A percentile compares a stretch with the other conserved stretches of the same genome.
Evolutionary conservation across 2,888 invertebrate species (phyloP).

Genomic region (Drosophila cracens): DNA sequence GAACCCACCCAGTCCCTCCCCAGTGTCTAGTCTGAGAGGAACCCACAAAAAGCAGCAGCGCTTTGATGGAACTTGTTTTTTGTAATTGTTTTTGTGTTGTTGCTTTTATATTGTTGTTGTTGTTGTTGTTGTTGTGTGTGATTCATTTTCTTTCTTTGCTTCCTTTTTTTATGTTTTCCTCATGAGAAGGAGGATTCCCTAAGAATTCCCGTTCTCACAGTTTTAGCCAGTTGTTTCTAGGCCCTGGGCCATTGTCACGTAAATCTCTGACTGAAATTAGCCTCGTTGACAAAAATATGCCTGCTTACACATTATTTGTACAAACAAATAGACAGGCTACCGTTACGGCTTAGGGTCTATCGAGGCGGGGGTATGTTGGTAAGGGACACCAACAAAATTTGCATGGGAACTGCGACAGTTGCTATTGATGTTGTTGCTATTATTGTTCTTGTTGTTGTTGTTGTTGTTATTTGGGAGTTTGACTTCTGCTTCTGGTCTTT

Average conservation of each 20-base stretch:
- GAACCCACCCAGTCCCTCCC: background rate
- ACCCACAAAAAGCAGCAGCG: slow-evolving; percentile 41
- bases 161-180: slow-evolving; percentile 23
- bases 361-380: background rate
- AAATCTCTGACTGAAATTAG: slow-evolving; percentile 80
- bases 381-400: slow-evolving; percentile 59
- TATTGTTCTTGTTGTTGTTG: slow-evolving; percentile 10
- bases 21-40: slow-evolving; percentile 9
- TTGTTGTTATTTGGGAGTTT: slow-evolving; percentile 34
- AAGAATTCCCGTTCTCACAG: slow-evolving; percentile 21
- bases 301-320: slow-evolving; percentile 81
- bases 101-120: slow-evolving; percentile 30
- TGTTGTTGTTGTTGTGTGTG: slow-evolving; percentile 2
- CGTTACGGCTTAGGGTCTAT: slow-evolving; percentile 37
- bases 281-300: slow-evolving; percentile 81
- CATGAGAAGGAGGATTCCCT: slow-evolving; percentile 3
- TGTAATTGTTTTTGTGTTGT: slow-evolving; percentile 75
- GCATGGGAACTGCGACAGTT: slow-evolving; percentile 77
- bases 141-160: slow-evolving; percentile 20
- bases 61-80: slow-evolving; percentile 69
- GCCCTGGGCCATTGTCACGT: slow-evolving; percentile 73
- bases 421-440: slow-evolving; percentile 38
- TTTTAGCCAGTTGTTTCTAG: slow-evolving; percentile 3
- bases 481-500: slow-evolving; percentile 19
- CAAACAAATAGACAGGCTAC: slow-evolving; percentile 71